These are phyloP conservation scores for Paradoxurus hermaphroditus DNA, from an alignment of 2,113 vertebrate genomes.

Conservation along the genomic window DNA sequence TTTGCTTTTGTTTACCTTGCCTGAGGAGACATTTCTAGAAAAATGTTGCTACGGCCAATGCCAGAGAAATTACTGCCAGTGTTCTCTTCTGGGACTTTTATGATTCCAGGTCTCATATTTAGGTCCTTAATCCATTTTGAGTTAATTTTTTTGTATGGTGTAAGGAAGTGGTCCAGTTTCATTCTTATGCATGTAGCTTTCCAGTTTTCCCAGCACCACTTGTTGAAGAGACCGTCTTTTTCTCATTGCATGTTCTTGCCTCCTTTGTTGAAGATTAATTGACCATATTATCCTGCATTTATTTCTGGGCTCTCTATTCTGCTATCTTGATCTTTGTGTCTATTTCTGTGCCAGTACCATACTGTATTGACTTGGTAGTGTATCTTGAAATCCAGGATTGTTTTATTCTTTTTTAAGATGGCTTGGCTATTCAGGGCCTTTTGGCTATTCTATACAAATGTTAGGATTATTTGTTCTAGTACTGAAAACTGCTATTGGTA, in stretches of 20 bases:
- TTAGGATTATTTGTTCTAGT: background rate
- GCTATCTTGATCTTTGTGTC: background rate
- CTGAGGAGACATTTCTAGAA: background rate
- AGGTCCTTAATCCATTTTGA: background rate
- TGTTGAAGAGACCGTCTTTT: background rate
- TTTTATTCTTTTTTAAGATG: background rate
- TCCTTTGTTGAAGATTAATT: background rate
- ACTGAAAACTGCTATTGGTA: background rate
- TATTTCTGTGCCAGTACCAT: background rate
- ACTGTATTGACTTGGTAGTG: background rate
- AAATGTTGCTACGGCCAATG: background rate
- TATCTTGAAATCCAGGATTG: background rate
- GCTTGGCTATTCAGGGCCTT: background rate
- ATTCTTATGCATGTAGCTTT: background rate
- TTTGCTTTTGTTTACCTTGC: background rate
- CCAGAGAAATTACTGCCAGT: background rate
- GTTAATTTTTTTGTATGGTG: background rate
- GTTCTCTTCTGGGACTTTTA: background rate
- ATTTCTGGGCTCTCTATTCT: background rate
- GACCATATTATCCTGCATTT: background rate
- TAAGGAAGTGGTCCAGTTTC: background rate
- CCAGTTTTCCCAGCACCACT: background rate
- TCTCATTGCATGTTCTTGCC: background rate
- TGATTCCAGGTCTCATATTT: background rate
- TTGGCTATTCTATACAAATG: background rate